Percentiles rank a stretch among this genome's conserved stretches.
These are phyloP conservation scores for Meteorus cinctellus DNA, from an alignment of 2,888 invertebrate species.

Conservation along the genomic window DNA sequence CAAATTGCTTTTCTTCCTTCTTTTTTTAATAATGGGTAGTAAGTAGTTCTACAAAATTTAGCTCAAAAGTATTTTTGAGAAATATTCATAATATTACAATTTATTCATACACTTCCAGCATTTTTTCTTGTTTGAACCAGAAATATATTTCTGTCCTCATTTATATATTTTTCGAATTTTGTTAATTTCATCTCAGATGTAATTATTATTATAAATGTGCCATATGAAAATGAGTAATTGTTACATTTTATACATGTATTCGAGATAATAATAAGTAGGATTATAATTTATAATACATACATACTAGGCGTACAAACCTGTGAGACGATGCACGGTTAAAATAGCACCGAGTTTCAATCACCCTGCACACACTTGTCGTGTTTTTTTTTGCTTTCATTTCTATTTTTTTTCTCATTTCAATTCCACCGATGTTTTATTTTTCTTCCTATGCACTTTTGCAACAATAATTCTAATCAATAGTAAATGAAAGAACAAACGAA, in stretches of 20 bases:
- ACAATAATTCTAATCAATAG: conserved; percentile 16
- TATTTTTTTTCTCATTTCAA: conserved; percentile 9
- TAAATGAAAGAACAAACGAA: not conserved
- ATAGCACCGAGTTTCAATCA: conserved; percentile 70
- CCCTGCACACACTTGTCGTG: conserved; percentile 53
- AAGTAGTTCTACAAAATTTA: conserved; percentile 59
- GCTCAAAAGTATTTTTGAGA: conserved; percentile 17
- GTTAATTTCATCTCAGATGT: conserved; percentile 62
- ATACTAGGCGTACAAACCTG: conserved; percentile 69
- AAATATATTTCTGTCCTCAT: conserved; percentile 19
- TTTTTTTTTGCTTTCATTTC: not conserved
- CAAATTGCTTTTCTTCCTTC: conserved; percentile 42
- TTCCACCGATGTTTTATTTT: not conserved
- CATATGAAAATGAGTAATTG: conserved; percentile 71
- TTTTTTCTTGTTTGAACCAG: conserved; percentile 23
- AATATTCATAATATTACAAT: conserved; percentile 63
- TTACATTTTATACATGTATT: conserved; percentile 57
- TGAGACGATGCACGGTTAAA: conserved; percentile 69
- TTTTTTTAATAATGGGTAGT: conserved; percentile 56
- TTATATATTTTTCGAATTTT: conserved; percentile 41
- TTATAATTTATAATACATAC: conserved; percentile 73
- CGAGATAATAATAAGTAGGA: conserved; percentile 67
- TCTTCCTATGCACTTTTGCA: not conserved
- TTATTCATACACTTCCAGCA: conserved; percentile 62
- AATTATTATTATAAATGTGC: conserved; percentile 69